Conservation (phyloP, 1,140 invertebrate species). For the Sminthurinus signatus region DNA sequence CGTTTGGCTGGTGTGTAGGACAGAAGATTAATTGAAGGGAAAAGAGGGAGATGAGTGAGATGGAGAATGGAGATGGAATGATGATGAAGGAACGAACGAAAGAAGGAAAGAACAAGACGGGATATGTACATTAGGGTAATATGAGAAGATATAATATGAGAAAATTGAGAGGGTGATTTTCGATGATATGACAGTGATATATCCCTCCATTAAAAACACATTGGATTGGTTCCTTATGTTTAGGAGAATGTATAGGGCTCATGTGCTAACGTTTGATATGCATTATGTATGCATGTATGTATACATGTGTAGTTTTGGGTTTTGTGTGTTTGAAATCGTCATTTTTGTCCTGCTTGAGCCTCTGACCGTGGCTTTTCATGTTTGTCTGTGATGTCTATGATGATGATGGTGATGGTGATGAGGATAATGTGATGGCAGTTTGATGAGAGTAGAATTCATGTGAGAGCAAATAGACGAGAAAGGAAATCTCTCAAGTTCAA, state of each 20-base stretch:
- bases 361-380: constrained; percentile 14
- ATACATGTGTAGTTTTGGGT: background rate
- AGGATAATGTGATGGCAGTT: background rate
- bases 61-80: background rate
- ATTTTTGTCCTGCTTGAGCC: background rate
- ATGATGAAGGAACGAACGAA: background rate
- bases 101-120: too few relatives aligned
- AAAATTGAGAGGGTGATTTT: constrained; percentile 11
- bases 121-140: too few relatives aligned
- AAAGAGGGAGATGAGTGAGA: background rate
- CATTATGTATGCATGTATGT: background rate
- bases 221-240: constrained; percentile 9
- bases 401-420: constrained; percentile 9
- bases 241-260: background rate
- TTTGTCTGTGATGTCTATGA: constrained; percentile 22
- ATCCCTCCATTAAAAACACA: constrained; percentile 39
- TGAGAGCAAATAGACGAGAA: constrained; percentile 37
- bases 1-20: too few relatives aligned
- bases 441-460: background rate
- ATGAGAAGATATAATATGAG: background rate
- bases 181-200: constrained; percentile 39
- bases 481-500: constrained; percentile 41
- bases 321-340: constrained; percentile 4
- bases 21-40: constrained; percentile 9
- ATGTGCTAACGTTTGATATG: background rate